Base-by-base conservation (phyloP, 2,797 vertebrate species). In the Hipposideros larvatus region DNA sequence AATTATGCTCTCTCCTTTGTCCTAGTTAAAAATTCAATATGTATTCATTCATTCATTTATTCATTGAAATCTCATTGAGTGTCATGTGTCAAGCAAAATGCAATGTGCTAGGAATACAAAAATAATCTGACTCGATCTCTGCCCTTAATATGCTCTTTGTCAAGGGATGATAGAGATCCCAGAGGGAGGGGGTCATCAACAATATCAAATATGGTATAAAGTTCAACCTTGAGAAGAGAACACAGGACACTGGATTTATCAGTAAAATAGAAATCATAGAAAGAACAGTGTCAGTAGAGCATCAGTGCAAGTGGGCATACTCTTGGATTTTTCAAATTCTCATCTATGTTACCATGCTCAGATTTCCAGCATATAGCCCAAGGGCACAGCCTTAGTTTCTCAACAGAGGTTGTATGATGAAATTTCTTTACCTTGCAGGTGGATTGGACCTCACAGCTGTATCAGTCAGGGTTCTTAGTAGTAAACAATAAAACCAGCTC, bases 21-120 rank as follows among this genome's bases (percentile, higher is more conserved):
- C 85, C 55, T 24, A 93, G 46, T 80, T 95, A 68, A 82, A 94
- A 91, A 57, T 63, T 77, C 16, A 83, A 46, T 53, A 82, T 82
- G 24, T 19, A 63, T 21, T 63, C 34, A 65, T 61, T 71, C 53
- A 75, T 75, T 65, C 31, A 85, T 75, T 92, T 66, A n/a, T 83
- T 74, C 53, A 73, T 19, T 87, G 71, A 90, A 80, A 82, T 92
- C 34, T 63, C 22, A 78, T 26, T 63, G 77, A 92, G 53, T 77
- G 41, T 26, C 41, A 61, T 74, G 5, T 78, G 14, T 63, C 26
- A 91, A 24, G 10, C 19, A 82, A 66, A 78, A 63, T 70, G 46
- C 26, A 79, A 63, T n/a, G 78, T 59, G 19, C 46, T 84, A 22
- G 55, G 43, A 95, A 70, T 46, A 90, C 65, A 90, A 66, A 83